Conservation (phyloP, 2,888 invertebrate genomes). For the Agapetus fuscipes region DNA sequence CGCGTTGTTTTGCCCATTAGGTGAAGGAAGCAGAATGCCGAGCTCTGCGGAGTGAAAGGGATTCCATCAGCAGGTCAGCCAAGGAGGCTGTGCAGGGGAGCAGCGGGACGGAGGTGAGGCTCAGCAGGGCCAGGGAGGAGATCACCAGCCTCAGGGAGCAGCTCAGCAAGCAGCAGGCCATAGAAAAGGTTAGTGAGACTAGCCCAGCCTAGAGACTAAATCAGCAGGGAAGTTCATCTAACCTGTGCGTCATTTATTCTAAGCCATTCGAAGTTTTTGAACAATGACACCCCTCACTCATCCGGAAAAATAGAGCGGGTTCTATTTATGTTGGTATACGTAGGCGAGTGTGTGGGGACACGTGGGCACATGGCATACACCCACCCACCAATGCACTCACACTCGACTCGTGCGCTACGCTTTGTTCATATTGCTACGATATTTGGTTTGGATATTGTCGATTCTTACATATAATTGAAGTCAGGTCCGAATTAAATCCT, state of each 20-base stretch:
- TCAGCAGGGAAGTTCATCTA: no score
- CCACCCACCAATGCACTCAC: no score
- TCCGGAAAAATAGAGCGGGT: no score
- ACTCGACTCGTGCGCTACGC: no score
- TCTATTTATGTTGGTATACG: no score
- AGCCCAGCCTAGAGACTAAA: background rate
- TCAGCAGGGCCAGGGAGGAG: slow-evolving; percentile 12
- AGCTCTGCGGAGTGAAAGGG: slow-evolving; percentile 9
- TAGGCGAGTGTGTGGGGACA: no score
- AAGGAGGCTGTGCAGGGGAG: slow-evolving; percentile 10
- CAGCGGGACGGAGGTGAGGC: slow-evolving; percentile 8
- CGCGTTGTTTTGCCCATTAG: background rate
- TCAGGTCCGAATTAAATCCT: no score
- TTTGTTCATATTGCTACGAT: no score
- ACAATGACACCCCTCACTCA: no score
- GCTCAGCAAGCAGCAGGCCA: slow-evolving; percentile 4
- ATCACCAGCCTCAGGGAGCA: slow-evolving; percentile 8
- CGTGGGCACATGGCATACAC: no score
- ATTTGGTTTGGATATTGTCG: no score
- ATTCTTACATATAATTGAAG: no score
- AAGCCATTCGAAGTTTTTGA: background rate
- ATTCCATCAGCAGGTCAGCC: slow-evolving; percentile 2
- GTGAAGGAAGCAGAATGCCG: slow-evolving; percentile 11
- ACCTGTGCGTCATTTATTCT: background rate
- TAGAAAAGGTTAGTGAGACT: slow-evolving; percentile 15